These are phyloP conservation scores for Euclidia mi DNA, from an alignment of 2,888 invertebrate genomes.

Conservation along the genomic window DNA sequence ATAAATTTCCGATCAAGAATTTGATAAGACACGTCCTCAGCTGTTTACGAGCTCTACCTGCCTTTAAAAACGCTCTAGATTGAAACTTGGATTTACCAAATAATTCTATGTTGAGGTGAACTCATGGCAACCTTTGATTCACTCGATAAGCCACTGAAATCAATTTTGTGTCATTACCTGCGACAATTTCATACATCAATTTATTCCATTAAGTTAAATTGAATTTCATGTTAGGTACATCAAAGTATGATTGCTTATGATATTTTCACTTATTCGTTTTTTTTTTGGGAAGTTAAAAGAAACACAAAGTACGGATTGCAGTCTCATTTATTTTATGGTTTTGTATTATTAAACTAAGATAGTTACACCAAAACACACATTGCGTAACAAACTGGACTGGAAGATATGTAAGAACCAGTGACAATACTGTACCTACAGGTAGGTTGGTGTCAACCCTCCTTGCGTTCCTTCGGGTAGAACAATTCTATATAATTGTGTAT, in stretches of 20 bases:
- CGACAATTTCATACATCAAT: constrained; percentile 13
- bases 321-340: constrained; percentile 86
- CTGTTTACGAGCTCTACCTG: constrained; percentile 65
- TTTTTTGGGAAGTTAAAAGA: neutral
- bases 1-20: constrained; percentile 77
- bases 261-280: neutral
- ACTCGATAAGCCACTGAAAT: constrained; percentile 26
- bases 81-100: constrained; percentile 53
- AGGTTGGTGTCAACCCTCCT: constrained; percentile 48
- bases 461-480: constrained; percentile 55
- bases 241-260: constrained; percentile 17
- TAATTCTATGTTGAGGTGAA: constrained; percentile 35
- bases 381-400: constrained; percentile 86
- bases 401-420: constrained; percentile 83
- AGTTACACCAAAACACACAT: constrained; percentile 87
- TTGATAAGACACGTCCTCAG: constrained; percentile 78
- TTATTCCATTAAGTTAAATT: constrained; percentile 16
- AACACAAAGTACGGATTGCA: constrained; percentile 70
- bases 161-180: constrained; percentile 19
- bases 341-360: constrained; percentile 82
- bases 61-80: constrained; percentile 60
- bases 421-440: constrained; percentile 70
- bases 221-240: constrained; percentile 8
- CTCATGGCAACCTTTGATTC: constrained; percentile 18
- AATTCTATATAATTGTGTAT: constrained; percentile 19